phyloP scores from a whole-genome alignment of 2,113 vertebrate species.

The Plestiodon gilberti region DNA sequence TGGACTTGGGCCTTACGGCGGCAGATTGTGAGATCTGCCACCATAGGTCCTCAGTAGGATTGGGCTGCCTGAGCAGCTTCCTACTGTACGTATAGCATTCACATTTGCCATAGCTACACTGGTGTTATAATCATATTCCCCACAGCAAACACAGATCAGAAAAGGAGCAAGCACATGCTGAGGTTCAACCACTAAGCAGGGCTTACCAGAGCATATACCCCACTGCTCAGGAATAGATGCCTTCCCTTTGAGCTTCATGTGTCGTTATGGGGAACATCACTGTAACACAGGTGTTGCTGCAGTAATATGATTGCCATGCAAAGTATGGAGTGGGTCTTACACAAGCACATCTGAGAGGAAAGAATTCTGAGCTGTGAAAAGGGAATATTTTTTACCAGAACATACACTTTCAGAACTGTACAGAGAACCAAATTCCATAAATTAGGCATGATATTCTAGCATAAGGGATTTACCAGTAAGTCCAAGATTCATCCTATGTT shows the following conservation, averaged over 20 bases:
- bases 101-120: no score
- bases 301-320: not conserved
- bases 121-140: no score
- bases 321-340: not conserved
- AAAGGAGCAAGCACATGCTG: not conserved
- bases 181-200: not conserved
- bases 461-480: no score
- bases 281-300: not conserved
- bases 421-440: not conserved
- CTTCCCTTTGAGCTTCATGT: not conserved
- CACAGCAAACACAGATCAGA: not conserved
- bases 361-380: not conserved
- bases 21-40: no score
- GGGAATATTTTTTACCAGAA: not conserved
- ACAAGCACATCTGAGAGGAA: not conserved
- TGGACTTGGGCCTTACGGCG: no score
- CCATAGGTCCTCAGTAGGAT: no score
- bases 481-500: not conserved
- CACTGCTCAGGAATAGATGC: not conserved
- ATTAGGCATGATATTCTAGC: not conserved
- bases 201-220: not conserved
- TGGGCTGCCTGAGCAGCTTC: not conserved
- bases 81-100: not conserved
- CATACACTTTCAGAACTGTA: not conserved
- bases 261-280: no score